Conservation (phyloP, 2,797 vertebrate species). For the Enteromius afrohamiltoni region DNA sequence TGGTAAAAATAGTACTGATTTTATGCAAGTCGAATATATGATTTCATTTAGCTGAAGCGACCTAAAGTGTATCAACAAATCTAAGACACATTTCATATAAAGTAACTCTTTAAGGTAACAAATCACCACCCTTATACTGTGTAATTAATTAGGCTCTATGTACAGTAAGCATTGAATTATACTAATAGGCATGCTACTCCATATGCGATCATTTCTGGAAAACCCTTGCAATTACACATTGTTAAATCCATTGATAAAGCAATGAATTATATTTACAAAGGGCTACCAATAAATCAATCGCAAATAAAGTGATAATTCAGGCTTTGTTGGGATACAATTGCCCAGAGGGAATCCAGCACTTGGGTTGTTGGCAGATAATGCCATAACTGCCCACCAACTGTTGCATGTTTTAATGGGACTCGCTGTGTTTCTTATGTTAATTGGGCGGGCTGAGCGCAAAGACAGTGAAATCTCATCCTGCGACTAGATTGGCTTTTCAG, state of each 20-base stretch:
- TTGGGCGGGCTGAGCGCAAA: conserved; percentile 69
- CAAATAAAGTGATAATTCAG: conserved; percentile 28
- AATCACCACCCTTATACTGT: not conserved
- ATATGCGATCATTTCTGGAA: not conserved
- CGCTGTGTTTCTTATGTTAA: conserved; percentile 66
- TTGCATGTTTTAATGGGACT: conserved; percentile 54
- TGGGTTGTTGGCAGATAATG: conserved; percentile 40
- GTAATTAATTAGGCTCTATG: not conserved
- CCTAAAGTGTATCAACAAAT: not conserved
- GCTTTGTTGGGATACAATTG: conserved; percentile 18
- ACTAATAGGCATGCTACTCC: not conserved
- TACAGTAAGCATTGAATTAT: not conserved
- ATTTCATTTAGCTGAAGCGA: not conserved
- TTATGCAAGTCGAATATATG: not conserved
- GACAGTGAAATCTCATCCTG: conserved; percentile 87
- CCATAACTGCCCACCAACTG: conserved; percentile 52
- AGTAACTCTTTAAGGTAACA: not conserved
- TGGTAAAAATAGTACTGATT: not conserved
- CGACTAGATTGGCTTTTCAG: conserved; percentile 75
- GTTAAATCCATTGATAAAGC: not conserved
- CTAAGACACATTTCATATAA: accelerated
- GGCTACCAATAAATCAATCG: conserved; percentile 13
- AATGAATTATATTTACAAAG: conserved; percentile 2
- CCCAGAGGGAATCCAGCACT: conserved; percentile 34
- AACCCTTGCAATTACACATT: not conserved